Evolutionary conservation across 2,888 invertebrate genomes (phyloP), one percentile per base, ranked within the genome.

Genomic region (Chromoteleia sp.): DNA sequence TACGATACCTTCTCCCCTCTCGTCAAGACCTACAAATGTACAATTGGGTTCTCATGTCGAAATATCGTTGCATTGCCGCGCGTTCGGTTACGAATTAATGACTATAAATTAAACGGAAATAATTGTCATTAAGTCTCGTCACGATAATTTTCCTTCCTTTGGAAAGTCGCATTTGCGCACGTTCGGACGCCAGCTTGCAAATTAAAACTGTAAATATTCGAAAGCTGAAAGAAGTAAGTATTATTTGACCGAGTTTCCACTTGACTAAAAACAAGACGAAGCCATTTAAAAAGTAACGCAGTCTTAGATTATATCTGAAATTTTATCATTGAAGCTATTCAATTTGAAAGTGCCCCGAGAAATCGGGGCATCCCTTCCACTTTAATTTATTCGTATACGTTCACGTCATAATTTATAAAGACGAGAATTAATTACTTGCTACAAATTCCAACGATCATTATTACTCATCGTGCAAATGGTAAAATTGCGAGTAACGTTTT

Each of bases 1-100:
- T 85, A 94, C 92, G 21, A 93, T 92, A 77, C 93, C 92, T 1
- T 84, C 84, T 41, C 88, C 90, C 21, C 75, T 83, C 41, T 85
- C 82, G 75, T 89, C 89, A 7, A 91, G 83, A 74, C 81, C 89
- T 90, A 78, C 2, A 83, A 84, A 71, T 39, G 12, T n/a, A 30
- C 29, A 7, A 61, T 58, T 52, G 19, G 10, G 7, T 56, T 71
- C 58, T 29, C 21, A 52, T 52, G 19, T 33, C 19, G 29, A 61
- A 56, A 19, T n/a, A 3, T 17, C 3, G 43, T 43, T 52, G 10
- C 52, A 48, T 29, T 29, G 52, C 8, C 0, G 0, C 14, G 1
- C 8, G 39, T 14, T 39, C 12, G 10, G 3, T 33, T 33, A 33
- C 33, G 6, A 8, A 33, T 10, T 33, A 33, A 33, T 33, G 3